Percentiles rank a stretch among this genome's conserved stretches.
phyloP scores from a whole-genome alignment of 2,113 vertebrate genomes.

The Lycaon pictus region DNA sequence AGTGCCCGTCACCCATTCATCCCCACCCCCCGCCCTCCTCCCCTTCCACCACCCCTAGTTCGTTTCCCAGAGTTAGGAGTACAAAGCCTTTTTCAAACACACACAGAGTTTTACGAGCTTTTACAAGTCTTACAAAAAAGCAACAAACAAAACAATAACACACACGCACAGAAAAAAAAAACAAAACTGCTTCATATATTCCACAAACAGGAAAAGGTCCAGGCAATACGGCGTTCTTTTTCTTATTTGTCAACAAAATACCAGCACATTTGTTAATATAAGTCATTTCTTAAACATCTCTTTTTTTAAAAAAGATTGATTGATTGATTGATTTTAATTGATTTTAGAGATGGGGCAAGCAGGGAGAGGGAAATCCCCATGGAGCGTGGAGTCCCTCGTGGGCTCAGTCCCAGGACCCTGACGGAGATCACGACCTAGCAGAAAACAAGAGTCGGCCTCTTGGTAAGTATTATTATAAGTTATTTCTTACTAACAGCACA shows the following conservation, averaged over 20 bases:
- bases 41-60: no score
- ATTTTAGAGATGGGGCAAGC: not conserved
- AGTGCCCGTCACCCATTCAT: no score
- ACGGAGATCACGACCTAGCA: not conserved
- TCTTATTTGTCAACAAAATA: slow-evolving; percentile 50
- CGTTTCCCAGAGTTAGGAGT: not conserved
- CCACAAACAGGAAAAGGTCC: not conserved
- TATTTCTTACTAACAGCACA: slow-evolving; percentile 28
- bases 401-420: no score
- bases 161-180: not conserved
- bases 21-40: no score
- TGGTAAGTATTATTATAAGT: not conserved
- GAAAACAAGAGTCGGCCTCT: not conserved
- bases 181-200: not conserved
- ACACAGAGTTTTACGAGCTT: not conserved
- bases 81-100: not conserved
- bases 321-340: not conserved
- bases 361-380: not conserved
- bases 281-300: not conserved
- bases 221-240: not conserved
- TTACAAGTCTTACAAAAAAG: not conserved
- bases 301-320: not conserved
- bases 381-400: not conserved
- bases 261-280: not conserved
- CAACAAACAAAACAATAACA: not conserved